A percentile compares a stretch with the other conserved stretches of the same genome.
These are phyloP conservation scores for Polia nebulosa DNA, from an alignment of 2,888 invertebrate species.

Conservation along the genomic window DNA sequence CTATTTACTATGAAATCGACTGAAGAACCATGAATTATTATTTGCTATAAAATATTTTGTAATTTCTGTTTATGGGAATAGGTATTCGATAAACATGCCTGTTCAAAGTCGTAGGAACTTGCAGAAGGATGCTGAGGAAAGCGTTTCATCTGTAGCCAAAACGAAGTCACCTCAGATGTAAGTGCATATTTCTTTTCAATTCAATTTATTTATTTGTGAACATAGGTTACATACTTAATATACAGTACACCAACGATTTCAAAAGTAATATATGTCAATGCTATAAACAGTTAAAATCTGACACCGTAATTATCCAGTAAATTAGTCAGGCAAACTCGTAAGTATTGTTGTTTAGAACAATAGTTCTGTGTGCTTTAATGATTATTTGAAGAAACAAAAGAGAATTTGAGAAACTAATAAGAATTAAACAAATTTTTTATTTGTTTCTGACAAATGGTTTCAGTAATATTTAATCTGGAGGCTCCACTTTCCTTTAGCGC, in stretches of 20 bases:
- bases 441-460: no score
- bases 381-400: neutral
- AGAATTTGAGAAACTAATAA: no score
- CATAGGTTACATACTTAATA: no score
- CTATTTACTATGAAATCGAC: neutral
- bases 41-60: constrained; percentile 1
- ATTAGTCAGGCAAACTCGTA: neutral
- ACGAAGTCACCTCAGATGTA: constrained; percentile 62
- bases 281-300: neutral
- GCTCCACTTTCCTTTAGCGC: no score
- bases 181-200: no score
- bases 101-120: constrained; percentile 64
- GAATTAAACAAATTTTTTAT: no score
- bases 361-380: neutral
- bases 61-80: neutral
- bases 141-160: constrained; percentile 39
- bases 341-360: no score
- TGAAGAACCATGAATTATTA: constrained; percentile 15
- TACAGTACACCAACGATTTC: no score
- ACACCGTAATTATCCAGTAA: no score
- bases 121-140: constrained; percentile 55
- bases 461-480: no score
- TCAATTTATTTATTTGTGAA: no score
- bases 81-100: constrained; percentile 60
- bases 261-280: no score